Conservation (phyloP, 2,888 invertebrate species). For the Zootermopsis nevadensis region DNA sequence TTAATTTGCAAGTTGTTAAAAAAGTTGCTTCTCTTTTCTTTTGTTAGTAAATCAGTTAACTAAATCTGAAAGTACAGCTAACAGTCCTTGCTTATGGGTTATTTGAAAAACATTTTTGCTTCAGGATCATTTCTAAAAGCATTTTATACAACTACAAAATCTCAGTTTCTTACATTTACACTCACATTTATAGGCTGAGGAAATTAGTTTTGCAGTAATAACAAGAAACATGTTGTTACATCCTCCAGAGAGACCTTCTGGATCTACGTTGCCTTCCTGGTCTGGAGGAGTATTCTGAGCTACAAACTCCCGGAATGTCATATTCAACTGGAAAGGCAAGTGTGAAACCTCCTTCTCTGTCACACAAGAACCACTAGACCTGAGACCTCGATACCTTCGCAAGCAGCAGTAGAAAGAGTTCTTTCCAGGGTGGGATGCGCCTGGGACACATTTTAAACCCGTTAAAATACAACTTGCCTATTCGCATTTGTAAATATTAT, state of each 20-base stretch:
- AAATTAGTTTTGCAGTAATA: constrained; percentile 79
- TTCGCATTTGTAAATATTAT: no score
- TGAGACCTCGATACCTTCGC: constrained; percentile 73
- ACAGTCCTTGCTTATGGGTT: not conserved
- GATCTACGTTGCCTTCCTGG: constrained; percentile 57
- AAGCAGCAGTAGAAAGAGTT: constrained; percentile 71
- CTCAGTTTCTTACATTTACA: constrained; percentile 51
- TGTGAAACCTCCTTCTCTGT: constrained; percentile 71
- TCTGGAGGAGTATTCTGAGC: constrained; percentile 57
- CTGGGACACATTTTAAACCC: not conserved
- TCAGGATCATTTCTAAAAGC: no score
- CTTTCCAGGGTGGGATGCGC: constrained; percentile 26
- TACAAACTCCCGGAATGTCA: constrained; percentile 74
- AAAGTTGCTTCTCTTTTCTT: no score
- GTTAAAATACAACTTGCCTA: no score
- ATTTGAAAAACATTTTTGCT: not conserved
- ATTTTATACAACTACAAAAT: no score
- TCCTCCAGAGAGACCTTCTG: not conserved
- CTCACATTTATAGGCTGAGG: constrained; percentile 82
- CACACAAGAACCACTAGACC: constrained; percentile 69
- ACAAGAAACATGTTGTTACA: constrained; percentile 57
- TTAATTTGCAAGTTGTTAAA: not conserved
- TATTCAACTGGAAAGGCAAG: constrained; percentile 78
- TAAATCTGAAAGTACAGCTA: no score
- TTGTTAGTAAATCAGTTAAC: no score